Conservation (phyloP, 2,888 invertebrate species). For the Taenaris catops region DNA sequence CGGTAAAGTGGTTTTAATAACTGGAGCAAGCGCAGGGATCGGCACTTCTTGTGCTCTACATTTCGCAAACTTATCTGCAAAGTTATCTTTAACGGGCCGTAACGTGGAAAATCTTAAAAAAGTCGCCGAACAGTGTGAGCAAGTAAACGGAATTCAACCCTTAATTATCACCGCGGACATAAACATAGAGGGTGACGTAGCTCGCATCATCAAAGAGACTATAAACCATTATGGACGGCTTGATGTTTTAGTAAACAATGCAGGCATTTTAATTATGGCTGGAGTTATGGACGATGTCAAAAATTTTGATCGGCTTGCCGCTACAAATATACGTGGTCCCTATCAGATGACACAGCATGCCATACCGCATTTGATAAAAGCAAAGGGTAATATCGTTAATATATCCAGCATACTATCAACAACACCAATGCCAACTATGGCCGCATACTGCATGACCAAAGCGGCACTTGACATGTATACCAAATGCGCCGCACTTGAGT, state of each 20-base stretch:
- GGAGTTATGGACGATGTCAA: constrained; percentile 35
- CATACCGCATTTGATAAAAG: constrained; percentile 41
- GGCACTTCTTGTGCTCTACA: constrained; percentile 51
- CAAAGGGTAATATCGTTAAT: constrained; percentile 54
- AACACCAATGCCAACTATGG: constrained; percentile 40
- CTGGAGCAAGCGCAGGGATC: constrained; percentile 62
- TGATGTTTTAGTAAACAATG: constrained; percentile 56
- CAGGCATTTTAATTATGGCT: constrained; percentile 41
- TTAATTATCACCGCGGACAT: constrained; percentile 49
- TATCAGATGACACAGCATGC: constrained; percentile 44
- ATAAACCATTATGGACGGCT: constrained; percentile 41
- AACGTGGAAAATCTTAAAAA: constrained; percentile 46
- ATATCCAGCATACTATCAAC: constrained; percentile 50
- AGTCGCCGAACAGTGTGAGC: constrained; percentile 43
- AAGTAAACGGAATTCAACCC: constrained; percentile 38
- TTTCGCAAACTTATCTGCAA: constrained; percentile 49
- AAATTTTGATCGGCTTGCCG: constrained; percentile 45
- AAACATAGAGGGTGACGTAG: constrained; percentile 40
- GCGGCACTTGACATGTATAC: constrained; percentile 59
- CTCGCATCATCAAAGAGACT: constrained; percentile 44
- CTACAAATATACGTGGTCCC: constrained; percentile 52
- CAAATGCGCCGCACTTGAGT: constrained; percentile 51
- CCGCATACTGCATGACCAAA: constrained; percentile 58
- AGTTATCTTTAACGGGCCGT: constrained; percentile 46
- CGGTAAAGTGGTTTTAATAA: constrained; percentile 56